Conservation (phyloP, 92 coral and sea anemone genomes). For the Paragorgia papillata region DNA sequence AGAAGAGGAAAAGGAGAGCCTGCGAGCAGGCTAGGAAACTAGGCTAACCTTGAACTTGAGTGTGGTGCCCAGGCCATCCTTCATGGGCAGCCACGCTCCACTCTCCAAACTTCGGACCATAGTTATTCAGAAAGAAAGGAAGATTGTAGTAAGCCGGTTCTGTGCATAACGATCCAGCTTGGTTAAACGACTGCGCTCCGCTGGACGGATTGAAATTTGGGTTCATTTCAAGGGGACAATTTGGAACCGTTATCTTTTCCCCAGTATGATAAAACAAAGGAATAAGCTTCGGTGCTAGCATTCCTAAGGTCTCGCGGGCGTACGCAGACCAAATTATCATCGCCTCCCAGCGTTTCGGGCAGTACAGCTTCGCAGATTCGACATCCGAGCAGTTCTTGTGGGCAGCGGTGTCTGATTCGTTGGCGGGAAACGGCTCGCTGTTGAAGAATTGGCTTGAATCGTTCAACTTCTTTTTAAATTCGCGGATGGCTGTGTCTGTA, state of each 20-base stretch:
- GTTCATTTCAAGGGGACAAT: constrained; percentile 77
- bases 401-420: constrained; percentile 78
- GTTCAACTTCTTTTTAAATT: constrained; percentile 65
- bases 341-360: constrained; percentile 87
- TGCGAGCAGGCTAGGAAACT: too few relatives aligned
- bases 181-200: constrained; percentile 72
- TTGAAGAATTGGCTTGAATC: constrained; percentile 69
- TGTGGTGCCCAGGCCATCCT: constrained; percentile 92
- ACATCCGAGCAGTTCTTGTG: constrained; percentile 60
- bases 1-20: too few relatives aligned
- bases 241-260: constrained; percentile 74
- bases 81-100: constrained; percentile 90
- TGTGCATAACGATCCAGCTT: constrained; percentile 52
- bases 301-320: constrained; percentile 75
- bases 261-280: constrained; percentile 85
- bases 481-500: constrained; percentile 57
- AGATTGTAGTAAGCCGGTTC: constrained; percentile 62
- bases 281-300: constrained; percentile 74
- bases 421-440: constrained; percentile 74
- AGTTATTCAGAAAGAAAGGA: constrained; percentile 77
- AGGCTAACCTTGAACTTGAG: constrained; percentile 63
- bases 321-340: constrained; percentile 76
- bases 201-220: constrained; percentile 80
- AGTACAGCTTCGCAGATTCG: constrained; percentile 74
- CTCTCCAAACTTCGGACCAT: constrained; percentile 82